phyloP scores from a whole-genome alignment of 2,113 vertebrate genomes.

The Paramisgurnus dabryanus region DNA sequence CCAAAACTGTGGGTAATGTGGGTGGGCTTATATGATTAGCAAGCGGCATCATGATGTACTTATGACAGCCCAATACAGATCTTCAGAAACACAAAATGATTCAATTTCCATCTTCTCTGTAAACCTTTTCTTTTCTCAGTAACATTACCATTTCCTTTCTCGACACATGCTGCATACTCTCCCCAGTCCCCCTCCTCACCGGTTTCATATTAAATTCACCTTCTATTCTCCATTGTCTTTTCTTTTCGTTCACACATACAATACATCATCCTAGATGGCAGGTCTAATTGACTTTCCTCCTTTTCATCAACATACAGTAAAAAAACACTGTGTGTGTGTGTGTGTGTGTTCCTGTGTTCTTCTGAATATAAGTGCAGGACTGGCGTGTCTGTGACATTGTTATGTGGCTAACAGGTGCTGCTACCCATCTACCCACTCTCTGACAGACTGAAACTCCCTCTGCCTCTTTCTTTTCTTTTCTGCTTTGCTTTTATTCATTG shows the following conservation, averaged over 20 bases:
- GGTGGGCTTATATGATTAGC: background rate
- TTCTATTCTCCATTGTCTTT: conserved; percentile 24
- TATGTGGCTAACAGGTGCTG: conserved; percentile 42
- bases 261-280: conserved; percentile 20
- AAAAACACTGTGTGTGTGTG: background rate
- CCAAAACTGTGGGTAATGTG: background rate
- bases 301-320: conserved; percentile 28
- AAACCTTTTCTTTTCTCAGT: background rate
- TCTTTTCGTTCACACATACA: background rate
- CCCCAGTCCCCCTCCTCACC: background rate
- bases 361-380: background rate
- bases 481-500: background rate
- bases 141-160: background rate
- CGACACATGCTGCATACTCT: background rate
- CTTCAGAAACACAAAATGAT: conserved; percentile 1
- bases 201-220: background rate
- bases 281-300: conserved; percentile 28
- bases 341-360: background rate
- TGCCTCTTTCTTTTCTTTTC: background rate
- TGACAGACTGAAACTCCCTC: conserved; percentile 8
- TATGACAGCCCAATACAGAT: background rate
- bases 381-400: conserved; percentile 11
- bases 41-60: background rate
- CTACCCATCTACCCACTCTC: background rate
- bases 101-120: background rate